Conservation (phyloP, 30 jellyfish, hydroid and myxozoan genomes). For the Sanderia malayensis region DNA sequence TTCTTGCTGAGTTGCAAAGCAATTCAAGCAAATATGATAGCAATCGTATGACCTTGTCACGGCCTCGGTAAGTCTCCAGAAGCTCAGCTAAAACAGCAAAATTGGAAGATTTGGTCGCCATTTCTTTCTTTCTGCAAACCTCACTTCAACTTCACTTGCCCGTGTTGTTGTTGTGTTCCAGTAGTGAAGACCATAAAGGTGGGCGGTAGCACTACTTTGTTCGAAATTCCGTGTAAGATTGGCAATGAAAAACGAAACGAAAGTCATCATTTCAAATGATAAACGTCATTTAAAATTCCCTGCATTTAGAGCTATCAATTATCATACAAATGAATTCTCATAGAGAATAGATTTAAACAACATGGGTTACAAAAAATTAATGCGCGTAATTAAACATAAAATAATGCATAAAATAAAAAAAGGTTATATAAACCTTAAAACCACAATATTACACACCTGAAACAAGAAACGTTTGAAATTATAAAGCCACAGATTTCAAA, state of each 20-base stretch:
- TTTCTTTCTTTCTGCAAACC: neutral
- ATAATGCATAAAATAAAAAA: no score
- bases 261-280: neutral
- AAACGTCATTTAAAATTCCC: neutral
- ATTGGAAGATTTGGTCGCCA: neutral
- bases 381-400: no score
- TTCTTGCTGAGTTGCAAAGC: slow-evolving; percentile 20
- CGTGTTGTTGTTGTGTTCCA: neutral
- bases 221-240: neutral
- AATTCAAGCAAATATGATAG: slow-evolving; percentile 23
- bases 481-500: no score
- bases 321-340: no score
- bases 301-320: neutral
- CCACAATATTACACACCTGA: no score
- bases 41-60: slow-evolving; percentile 51
- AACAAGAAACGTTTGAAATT: no score
- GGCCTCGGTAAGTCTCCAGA: slow-evolving; percentile 65
- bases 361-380: no score
- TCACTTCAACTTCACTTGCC: neutral
- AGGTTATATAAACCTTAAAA: no score
- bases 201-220: neutral
- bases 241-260: neutral
- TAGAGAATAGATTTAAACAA: no score
- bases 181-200: neutral
- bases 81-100: neutral